Percentiles rank a stretch among this genome's conserved stretches.
phyloP scores from a whole-genome alignment of 2,113 vertebrate species.

The Eretmodus cyanostictus region DNA sequence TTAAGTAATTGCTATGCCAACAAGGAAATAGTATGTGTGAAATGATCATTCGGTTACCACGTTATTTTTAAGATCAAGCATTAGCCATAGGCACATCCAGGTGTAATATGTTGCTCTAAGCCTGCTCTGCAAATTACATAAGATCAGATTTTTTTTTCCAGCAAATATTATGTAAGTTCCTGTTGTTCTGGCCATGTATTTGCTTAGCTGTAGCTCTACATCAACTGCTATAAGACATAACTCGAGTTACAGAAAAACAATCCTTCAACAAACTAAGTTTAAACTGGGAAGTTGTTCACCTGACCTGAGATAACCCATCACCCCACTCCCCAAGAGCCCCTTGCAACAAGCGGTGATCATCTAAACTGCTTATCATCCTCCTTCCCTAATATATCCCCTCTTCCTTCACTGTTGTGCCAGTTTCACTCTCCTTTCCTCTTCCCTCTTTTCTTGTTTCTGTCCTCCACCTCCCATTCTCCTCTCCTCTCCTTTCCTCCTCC shows the following conservation, averaged over 20 bases:
- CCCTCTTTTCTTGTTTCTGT: not conserved
- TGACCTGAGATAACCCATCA: slow-evolving; percentile 2
- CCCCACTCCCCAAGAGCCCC: not conserved
- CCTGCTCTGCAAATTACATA: not conserved
- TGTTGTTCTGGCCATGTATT: not conserved
- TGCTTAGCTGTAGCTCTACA: not conserved
- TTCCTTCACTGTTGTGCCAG: not conserved
- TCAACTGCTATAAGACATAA: not conserved
- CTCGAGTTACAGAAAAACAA: not conserved
- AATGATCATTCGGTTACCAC: not conserved
- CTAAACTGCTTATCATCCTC: not conserved
- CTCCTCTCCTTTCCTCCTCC: not conserved
- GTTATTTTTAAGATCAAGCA: not conserved
- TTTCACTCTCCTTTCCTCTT: not conserved
- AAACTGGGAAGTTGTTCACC: not conserved
- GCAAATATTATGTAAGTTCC: slow-evolving; percentile 5
- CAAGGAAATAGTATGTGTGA: not conserved
- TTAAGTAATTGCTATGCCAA: not conserved
- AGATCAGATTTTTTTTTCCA: rapidly evolving
- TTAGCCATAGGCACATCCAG: not conserved
- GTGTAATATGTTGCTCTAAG: not conserved
- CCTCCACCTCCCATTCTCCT: not conserved
- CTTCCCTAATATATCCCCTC: not conserved
- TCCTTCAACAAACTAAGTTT: not conserved
- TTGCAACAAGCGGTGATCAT: not conserved